Base-by-base conservation (phyloP, 2,888 invertebrate species). In the Hirtodrosophila duncani region DNA sequence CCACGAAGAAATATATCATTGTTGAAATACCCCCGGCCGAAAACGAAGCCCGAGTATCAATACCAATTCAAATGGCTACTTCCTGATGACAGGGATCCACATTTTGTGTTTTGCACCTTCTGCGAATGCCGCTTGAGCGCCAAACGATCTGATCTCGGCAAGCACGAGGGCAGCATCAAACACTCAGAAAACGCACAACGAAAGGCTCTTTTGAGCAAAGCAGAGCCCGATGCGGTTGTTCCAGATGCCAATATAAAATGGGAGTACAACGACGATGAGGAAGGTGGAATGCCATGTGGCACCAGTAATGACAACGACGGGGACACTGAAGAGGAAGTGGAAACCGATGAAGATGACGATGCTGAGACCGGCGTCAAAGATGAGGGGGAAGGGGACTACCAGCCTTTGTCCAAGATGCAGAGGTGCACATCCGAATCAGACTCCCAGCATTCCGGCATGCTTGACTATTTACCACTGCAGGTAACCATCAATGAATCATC, bases 81-180 rank as follows among this genome's bases (percentile, higher is more conserved):
- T 33, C 59, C 82, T 1, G 80, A 80, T 31, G 83, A 83, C 29
- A 69, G 64, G 0, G 80, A 80, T 61, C 83, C 83, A 8, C 82
- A 80, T 38, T 80, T 81, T 34, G 81, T 82, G 5, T 80, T 80
- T 36, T 80, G 80, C 29, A 71, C 74, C 2, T 38, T 82, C 3
- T 80, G 80, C 29, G 80, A 80, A 26, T 80, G 80, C 18, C 61
- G 80, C 0, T 38, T 80, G 1, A 83, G 83, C 26, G 83, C 83
- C n/a, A 80, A 80, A 26, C 72, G 82, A 1, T 83, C 82, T 0
- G 80, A 80, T 38, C 41, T 80, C 2, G 83, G 83, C 10, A 80
- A 80, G 31, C 80, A 80, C 16, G 80, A 80, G 49, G 81, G 83
- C 45, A 80, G 80, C 58, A 83, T 83, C 1, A 80, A 80, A 10